Percentiles rank a stretch among this genome's conserved stretches.
Evolutionary conservation across 2,888 invertebrate genomes (phyloP).

Genomic region (Drosophila neotestacea): DNA sequence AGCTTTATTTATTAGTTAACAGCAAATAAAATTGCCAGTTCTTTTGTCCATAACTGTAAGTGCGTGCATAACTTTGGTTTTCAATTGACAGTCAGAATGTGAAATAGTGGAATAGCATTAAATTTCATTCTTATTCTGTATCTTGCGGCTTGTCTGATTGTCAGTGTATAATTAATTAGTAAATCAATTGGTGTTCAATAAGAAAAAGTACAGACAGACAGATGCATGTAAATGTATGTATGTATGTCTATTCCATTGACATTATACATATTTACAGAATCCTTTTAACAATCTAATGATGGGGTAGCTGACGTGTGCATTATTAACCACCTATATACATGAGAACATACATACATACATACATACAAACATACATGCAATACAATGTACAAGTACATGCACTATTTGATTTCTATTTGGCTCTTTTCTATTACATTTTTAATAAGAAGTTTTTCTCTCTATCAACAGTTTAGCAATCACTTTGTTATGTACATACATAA

Average conservation of each 20-base stretch:
- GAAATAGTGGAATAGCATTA: slow-evolving; percentile 18
- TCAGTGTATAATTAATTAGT: background rate
- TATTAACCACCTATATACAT: background rate
- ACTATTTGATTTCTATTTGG: background rate
- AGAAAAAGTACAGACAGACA: background rate
- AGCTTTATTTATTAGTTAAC: too few relatives aligned
- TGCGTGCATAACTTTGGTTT: background rate
- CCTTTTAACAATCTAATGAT: background rate
- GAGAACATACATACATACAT: background rate
- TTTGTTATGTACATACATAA: background rate
- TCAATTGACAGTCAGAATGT: slow-evolving; percentile 10
- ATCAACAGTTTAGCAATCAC: background rate
- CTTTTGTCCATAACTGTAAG: background rate
- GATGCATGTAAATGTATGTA: background rate
- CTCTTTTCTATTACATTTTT: background rate
- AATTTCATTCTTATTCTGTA: background rate
- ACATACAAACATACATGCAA: too few relatives aligned
- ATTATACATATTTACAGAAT: background rate
- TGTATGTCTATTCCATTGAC: too few relatives aligned
- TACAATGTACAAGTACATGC: too few relatives aligned
- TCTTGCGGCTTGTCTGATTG: background rate
- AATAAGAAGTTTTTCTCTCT: background rate
- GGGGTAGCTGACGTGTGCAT: slow-evolving; percentile 6
- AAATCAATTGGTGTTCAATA: slow-evolving; percentile 15
- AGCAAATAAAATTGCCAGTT: background rate